Base-by-base conservation (phyloP, 2,113 vertebrate species). In the Phodopus roborovskii region DNA sequence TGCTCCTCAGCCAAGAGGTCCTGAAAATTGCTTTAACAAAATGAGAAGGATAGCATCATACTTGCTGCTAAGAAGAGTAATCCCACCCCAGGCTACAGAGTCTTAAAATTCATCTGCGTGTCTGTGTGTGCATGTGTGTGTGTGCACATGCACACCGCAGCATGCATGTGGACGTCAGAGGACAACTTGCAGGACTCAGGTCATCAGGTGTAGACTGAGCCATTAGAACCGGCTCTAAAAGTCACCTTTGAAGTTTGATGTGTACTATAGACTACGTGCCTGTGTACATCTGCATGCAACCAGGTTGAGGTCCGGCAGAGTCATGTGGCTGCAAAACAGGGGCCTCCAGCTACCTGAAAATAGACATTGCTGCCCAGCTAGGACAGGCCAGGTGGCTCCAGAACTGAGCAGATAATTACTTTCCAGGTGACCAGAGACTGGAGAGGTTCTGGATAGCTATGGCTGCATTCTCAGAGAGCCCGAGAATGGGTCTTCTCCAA, bases 41-140 rank as follows among this genome's bases (percentile, higher is more conserved):
- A 17, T 19, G 10, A 7, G 13, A 19, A n/a, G 20, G 85, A 24
- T 1, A 10, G 20, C 3, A 56, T 10, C 22, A 0, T 30, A 1
- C 13, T 83, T 62, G 81, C 81, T 62, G 81, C 56, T 42, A 62
- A 39, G 22, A 83, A 83, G 2, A 62, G 56, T 42, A 17, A 62
- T 10, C 56, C n/a, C 24, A 62, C 17, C 53, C 26, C 36, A 28
- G n/a, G 56, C 36, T 7, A 11, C 53, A 62, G 22, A 62, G 24
- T 28, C 81, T 83, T 62, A 30, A 42, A 42, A 42, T 60, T 28
- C 15, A 42, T n/a, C 56, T 17, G 16, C 28, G n/a, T 79, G 20
- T 53, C 30, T 36, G 50, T 79, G 60, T 24, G 60, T 62, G 60
- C 22, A 20, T 8, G 22, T 62, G 60, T 39, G 70, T 71, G 70